Base-by-base conservation (phyloP, 1,140 invertebrate species). In the Hyles euphorbiae region DNA sequence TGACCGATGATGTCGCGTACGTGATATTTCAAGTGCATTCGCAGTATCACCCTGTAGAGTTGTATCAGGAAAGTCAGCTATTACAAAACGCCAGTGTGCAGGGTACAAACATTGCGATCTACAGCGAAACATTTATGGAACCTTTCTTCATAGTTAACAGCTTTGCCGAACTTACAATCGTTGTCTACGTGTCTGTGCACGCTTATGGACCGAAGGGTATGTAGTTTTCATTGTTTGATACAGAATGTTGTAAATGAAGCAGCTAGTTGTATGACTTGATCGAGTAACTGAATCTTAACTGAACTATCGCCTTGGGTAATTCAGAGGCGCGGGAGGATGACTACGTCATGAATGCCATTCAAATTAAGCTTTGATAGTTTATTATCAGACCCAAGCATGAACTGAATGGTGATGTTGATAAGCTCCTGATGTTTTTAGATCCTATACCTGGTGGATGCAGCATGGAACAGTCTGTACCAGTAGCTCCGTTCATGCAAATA, bases 371-470 rank as follows among this genome's bases (percentile, higher is more conserved):
- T 22, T 22, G 22, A 22, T 22, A 22, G 22, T 22, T 22, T 22
- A 22, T 22, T 22, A 22, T 22, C 22, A 22, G 22, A 22, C 22
- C 22, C 22, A 22, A 22, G 22, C 0, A 22, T 22, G 22, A 22
- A 22, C 22, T 22, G 22, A 22, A 22, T 22, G 22, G 2, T 22
- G 22, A 22, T 22, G 22, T 22, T 22, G 22, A 22, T 22, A 22
- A 22, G 22, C 22, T 2, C 22, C 22, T 22, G 22, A 40, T 49
- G 43, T 68, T 80, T 78, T 58, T 80, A 95, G 94, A 92, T 74
- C 95, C 95, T 3, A 87, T 95, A 68, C 94, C 95, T 47, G 95
- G 95, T 60, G 95, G 94, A 36, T 96, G 95, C 72, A 95, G 94
- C 65, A 91, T 94, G 90, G 92, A 94, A 70, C 93, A 92, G 66